These are phyloP conservation scores for Tetrax tetrax DNA, from an alignment of 2,113 vertebrate genomes.

Conservation along the genomic window DNA sequence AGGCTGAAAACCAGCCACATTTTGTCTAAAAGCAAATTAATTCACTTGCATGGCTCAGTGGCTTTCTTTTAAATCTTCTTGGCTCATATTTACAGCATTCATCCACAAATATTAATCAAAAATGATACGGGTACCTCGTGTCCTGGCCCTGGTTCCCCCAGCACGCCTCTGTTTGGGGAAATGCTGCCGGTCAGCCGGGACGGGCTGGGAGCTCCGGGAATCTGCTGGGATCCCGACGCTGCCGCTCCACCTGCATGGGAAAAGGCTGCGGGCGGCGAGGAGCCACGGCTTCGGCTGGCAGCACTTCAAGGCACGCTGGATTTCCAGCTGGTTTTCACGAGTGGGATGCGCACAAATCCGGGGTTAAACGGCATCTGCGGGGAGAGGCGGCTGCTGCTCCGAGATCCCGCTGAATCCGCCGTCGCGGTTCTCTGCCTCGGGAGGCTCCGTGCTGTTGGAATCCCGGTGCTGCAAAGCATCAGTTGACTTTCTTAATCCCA, in stretches of 20 bases:
- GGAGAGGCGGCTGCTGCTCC: not conserved
- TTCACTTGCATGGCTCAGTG: not conserved
- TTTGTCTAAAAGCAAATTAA: constrained; percentile 4
- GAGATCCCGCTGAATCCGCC: not conserved
- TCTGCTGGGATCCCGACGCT: not conserved
- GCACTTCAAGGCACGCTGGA: not conserved
- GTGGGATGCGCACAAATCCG: not conserved
- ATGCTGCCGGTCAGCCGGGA: not conserved
- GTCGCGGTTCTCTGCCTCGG: not conserved
- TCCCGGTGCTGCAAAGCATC: not conserved
- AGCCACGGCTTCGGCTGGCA: not conserved
- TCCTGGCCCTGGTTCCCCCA: not conserved
- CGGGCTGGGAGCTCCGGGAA: not conserved
- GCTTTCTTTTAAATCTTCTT: constrained; percentile 3
- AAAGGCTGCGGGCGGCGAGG: not conserved
- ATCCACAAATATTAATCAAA: not conserved
- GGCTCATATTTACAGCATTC: not conserved
- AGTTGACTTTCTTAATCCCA: constrained; percentile 27
- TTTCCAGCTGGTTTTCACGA: not conserved
- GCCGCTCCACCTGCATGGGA: not conserved
- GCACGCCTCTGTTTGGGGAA: not conserved
- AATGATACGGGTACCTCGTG: not conserved
- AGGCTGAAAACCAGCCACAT: constrained; percentile 19
- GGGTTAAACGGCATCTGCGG: not conserved
- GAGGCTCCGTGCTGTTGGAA: not conserved